Base-by-base conservation (phyloP, 2,113 vertebrate genomes). In the Nannospalax galili region DNA sequence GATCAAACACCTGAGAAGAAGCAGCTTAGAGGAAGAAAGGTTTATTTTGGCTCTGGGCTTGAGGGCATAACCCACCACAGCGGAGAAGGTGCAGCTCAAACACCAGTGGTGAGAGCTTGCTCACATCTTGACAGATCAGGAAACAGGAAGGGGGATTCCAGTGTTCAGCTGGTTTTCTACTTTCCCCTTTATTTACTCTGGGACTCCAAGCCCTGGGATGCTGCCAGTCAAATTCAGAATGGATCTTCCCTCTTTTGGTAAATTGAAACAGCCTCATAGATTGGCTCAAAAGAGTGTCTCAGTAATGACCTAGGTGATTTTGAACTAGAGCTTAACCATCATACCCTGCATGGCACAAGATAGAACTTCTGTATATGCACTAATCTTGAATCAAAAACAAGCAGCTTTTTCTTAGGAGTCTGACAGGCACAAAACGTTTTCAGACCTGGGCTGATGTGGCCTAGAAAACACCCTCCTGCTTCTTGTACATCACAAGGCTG, bases 401-500 rank as follows among this genome's bases (percentile, higher is more conserved):
- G 45, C 16, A 28, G 9, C 35, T 26, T 45, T 92, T 85, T 30
- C 30, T 64, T 45, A 4, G 7, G 1, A 69, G 26, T 75, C 65
- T 65, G 60, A 35, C 15, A 3, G 32, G 32, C 0, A 15, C 12
- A 35, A 26, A n/a, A 88, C 40, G 14, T 72, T 70, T 64, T 67
- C 92, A 7, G 7, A 30, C 35, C 45, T 30, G 65, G n/a, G 37
- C 22, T 28, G 65, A 93, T 64, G 37, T 93, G 60, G 69, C 90
- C 90, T 92, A 77, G 90, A 95, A 95, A 94, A 70, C 14, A 79
- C 60, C 80, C 67, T 35, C 32, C 56, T 84, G 70, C 79, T 87
- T 72, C 81, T 40, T 84, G 24, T 62, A 72, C 26, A 84, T 60
- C 2, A 40, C 52, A 22, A 79, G 84, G 70, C 65, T 35, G 75